phyloP scores from a whole-genome alignment of 1,140 invertebrate species.

The Zaprionus taronus region DNA sequence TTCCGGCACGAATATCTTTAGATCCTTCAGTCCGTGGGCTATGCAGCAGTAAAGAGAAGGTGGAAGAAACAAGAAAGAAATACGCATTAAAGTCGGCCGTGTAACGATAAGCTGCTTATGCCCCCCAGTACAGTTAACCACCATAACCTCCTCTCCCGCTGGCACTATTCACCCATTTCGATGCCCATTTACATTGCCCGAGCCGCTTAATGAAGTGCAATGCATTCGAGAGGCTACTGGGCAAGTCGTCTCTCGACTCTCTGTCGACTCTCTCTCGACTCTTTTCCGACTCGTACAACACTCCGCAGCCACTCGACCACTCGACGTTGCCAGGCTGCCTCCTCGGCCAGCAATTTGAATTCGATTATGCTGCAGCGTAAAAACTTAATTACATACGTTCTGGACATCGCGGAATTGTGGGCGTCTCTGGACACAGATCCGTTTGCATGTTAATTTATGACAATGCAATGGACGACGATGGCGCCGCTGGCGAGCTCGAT shows the following conservation, averaged over 20 bases:
- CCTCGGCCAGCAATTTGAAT: constrained; percentile 46
- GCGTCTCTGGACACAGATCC: constrained; percentile 42
- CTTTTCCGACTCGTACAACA: no score
- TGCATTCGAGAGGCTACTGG: constrained; percentile 14
- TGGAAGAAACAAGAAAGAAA: constrained; percentile 22
- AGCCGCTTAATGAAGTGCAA: constrained; percentile 35
- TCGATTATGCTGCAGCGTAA: constrained; percentile 60
- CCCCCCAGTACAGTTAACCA: neutral
- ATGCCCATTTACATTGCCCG: neutral
- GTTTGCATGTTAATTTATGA: constrained; percentile 78
- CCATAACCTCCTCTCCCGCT: neutral
- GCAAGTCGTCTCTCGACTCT: neutral
- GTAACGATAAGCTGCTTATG: constrained; percentile 53
- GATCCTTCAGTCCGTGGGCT: constrained; percentile 87
- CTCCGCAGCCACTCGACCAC: neutral
- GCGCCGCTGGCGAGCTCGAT: neutral
- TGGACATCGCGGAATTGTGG: constrained; percentile 35
- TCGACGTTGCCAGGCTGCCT: neutral
- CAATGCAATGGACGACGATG: constrained; percentile 29
- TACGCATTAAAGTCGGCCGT: constrained; percentile 38
- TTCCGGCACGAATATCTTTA: constrained; percentile 90
- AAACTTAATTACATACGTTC: constrained; percentile 72
- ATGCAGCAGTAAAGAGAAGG: neutral
- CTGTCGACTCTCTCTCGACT: no score
- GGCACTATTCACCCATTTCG: neutral